phyloP scores from a whole-genome alignment of 2,113 vertebrate genomes.

The Pterophyllum scalare region DNA sequence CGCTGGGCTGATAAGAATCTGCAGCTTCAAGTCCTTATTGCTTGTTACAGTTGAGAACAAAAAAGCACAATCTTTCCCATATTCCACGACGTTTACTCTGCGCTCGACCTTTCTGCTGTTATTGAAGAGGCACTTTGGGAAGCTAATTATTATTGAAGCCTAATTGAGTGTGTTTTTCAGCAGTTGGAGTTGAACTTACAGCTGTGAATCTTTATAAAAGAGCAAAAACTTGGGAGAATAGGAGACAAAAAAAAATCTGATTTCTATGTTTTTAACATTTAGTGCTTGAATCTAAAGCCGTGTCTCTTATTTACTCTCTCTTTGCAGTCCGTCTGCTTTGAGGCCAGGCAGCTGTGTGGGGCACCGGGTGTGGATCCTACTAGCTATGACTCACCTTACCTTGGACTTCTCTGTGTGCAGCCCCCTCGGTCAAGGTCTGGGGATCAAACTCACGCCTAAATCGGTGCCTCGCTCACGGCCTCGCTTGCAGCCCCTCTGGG shows the following conservation, averaged over 20 bases:
- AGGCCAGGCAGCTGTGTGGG: slow-evolving; percentile 77
- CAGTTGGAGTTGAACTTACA: slow-evolving; percentile 48
- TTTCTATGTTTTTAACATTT: slow-evolving; percentile 19
- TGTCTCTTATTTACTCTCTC: slow-evolving; percentile 44
- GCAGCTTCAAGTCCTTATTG: slow-evolving; percentile 38
- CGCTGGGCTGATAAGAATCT: slow-evolving; percentile 60
- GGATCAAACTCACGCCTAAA: slow-evolving; percentile 73
- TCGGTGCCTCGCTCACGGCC: slow-evolving; percentile 70
- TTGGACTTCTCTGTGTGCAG: slow-evolving; percentile 83
- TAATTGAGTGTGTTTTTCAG: slow-evolving; percentile 50
- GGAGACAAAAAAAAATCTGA: not conserved
- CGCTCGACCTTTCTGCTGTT: slow-evolving; percentile 53
- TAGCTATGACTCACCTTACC: slow-evolving; percentile 84
- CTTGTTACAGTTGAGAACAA: slow-evolving; percentile 26
- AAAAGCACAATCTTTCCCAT: slow-evolving; percentile 32
- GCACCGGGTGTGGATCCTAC: slow-evolving; percentile 82
- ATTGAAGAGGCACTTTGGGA: slow-evolving; percentile 33
- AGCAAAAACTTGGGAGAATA: not conserved
- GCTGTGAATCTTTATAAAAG: slow-evolving; percentile 32
- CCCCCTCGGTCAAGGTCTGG: slow-evolving; percentile 73
- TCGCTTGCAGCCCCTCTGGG: slow-evolving; percentile 74
- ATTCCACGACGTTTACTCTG: slow-evolving; percentile 51
- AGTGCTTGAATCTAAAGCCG: slow-evolving; percentile 1
- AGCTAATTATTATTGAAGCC: slow-evolving; percentile 59
- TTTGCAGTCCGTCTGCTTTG: slow-evolving; percentile 76